Percentiles rank a stretch among this genome's conserved stretches.
Evolutionary conservation across 2,113 vertebrate species (phyloP).

Genomic region (Gallinago media): DNA sequence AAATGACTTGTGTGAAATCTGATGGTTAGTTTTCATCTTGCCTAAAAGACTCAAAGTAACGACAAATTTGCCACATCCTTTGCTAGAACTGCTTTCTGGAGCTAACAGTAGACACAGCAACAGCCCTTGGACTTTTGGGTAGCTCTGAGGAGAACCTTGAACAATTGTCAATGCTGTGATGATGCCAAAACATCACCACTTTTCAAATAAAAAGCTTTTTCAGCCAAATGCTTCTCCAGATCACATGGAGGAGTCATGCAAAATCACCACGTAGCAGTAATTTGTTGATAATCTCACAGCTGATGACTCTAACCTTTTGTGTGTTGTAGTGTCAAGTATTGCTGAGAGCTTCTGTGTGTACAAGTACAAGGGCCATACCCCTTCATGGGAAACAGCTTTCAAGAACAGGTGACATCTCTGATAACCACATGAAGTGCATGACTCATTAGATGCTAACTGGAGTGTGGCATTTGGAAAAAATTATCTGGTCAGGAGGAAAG

Average conservation of each 20-base stretch:
- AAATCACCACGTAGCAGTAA: neutral
- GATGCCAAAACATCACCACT: neutral
- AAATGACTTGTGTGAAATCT: neutral
- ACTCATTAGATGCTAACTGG: neutral
- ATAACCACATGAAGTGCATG: neutral
- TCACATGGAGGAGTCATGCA: fast-evolving
- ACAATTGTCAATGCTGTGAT: neutral
- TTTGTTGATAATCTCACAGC: neutral
- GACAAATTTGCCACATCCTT: neutral
- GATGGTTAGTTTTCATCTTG: neutral
- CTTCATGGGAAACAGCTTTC: neutral
- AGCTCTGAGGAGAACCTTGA: neutral
- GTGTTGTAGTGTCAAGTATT: neutral
- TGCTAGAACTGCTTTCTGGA: neutral
- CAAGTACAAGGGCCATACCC: neutral
- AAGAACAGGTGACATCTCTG: neutral
- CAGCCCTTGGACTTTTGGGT: neutral
- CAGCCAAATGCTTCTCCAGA: neutral
- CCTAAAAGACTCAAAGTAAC: neutral
- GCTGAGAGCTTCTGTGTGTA: neutral
- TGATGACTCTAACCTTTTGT: neutral
- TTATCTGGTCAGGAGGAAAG: neutral
- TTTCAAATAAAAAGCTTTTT: neutral
- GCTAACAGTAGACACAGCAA: fast-evolving
- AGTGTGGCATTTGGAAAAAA: neutral